These are phyloP conservation scores for Rotaria sp. DNA, from an alignment of 2,888 invertebrate species.

Conservation along the genomic window DNA sequence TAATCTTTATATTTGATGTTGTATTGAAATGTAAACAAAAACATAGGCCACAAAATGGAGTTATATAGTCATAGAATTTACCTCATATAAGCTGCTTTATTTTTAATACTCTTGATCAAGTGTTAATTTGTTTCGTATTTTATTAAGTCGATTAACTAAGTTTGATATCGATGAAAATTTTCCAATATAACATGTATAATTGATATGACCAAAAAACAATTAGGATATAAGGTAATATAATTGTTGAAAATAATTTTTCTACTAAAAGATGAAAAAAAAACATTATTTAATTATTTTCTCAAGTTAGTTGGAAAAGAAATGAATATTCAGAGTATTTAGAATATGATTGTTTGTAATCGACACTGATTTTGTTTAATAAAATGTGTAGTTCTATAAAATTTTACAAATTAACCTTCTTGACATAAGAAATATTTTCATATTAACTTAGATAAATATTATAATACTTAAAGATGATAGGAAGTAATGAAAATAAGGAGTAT, in stretches of 20 bases:
- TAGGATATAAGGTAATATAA: neutral
- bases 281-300: too few species aligned
- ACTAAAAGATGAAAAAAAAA: too few species aligned
- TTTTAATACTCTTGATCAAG: neutral
- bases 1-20: neutral
- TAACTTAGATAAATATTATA: too few species aligned
- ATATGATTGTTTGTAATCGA: too few species aligned
- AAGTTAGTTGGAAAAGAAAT: too few species aligned
- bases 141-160: neutral
- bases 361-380: too few species aligned
- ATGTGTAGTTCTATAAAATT: too few species aligned
- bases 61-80: neutral
- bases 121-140: neutral
- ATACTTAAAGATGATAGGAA: too few species aligned
- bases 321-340: too few species aligned
- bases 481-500: too few species aligned
- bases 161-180: neutral
- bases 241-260: conserved; percentile 25
- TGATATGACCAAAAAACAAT: neutral
- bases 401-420: too few species aligned
- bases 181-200: conserved; percentile 9
- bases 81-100: neutral
- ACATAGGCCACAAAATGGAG: neutral
- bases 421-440: too few species aligned
- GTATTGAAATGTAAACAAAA: neutral